phyloP scores from a whole-genome alignment of 2,797 vertebrate species.

The Falco naumanni region DNA sequence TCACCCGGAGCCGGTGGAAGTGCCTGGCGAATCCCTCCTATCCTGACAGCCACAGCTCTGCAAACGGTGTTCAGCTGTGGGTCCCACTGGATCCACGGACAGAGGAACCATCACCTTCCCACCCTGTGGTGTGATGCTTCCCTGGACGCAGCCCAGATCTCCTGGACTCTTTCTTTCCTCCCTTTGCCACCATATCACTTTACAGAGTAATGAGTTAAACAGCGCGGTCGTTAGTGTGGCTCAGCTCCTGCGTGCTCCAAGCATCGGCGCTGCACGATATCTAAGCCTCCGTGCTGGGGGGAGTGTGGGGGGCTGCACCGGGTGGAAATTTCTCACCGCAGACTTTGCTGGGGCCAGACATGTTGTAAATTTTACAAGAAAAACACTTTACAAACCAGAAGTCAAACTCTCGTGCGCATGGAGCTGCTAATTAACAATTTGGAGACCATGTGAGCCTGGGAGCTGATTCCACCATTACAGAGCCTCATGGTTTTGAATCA shows the following conservation, averaged over 20 bases:
- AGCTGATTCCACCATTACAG: background rate
- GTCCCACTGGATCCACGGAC: background rate
- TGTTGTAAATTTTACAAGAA: conserved; percentile 67
- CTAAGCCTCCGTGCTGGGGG: background rate
- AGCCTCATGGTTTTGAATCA: background rate
- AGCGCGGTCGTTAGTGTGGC: background rate
- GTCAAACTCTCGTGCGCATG: background rate
- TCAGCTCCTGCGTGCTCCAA: background rate
- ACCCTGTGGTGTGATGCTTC: background rate
- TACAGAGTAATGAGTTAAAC: conserved; percentile 11
- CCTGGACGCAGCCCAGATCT: background rate
- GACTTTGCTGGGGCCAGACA: conserved; percentile 58
- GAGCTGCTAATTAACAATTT: conserved; percentile 42
- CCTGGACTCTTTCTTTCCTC: background rate
- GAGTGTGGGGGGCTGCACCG: background rate
- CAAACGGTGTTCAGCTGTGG: accelerated
- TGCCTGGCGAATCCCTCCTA: background rate
- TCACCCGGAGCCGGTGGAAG: background rate
- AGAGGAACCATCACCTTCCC: background rate
- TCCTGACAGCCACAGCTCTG: background rate
- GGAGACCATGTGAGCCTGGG: background rate
- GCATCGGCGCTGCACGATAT: background rate
- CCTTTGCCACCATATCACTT: background rate
- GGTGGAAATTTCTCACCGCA: conserved; percentile 54
- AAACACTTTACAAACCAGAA: conserved; percentile 59